phyloP scores from a whole-genome alignment of 2,113 vertebrate genomes.

The Lophius piscatorius region DNA sequence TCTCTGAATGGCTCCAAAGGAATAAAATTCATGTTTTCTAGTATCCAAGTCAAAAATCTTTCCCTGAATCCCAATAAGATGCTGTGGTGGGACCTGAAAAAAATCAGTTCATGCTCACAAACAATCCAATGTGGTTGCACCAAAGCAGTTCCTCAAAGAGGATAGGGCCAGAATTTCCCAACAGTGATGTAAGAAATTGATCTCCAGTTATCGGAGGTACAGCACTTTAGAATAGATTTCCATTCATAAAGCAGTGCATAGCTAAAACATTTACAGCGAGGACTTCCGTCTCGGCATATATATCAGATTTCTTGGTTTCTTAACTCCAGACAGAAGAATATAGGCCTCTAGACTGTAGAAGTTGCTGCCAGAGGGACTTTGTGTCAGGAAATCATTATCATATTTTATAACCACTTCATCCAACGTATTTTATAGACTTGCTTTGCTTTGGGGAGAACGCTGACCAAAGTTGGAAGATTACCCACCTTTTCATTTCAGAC shows the following conservation, averaged over 20 bases:
- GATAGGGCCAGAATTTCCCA: too few relatives aligned
- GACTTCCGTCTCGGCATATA: not conserved
- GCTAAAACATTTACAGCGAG: not conserved
- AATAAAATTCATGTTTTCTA: too few relatives aligned
- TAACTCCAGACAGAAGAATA: not conserved
- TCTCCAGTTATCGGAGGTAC: not conserved
- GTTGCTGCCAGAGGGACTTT: not conserved
- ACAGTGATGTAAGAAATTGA: too few relatives aligned
- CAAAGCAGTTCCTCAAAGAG: too few relatives aligned
- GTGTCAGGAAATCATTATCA: conserved; percentile 8
- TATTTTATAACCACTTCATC: conserved; percentile 19
- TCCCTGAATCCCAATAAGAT: too few relatives aligned
- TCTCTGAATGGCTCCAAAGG: too few relatives aligned
- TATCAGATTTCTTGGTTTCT: not conserved
- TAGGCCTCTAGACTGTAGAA: not conserved
- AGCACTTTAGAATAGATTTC: not conserved
- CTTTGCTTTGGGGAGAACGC: not conserved
- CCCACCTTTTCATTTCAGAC: conserved; percentile 31
- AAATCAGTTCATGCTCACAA: too few relatives aligned
- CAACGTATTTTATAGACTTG: conserved; percentile 14
- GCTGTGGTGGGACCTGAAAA: too few relatives aligned
- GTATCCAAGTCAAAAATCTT: too few relatives aligned
- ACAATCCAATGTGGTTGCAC: too few relatives aligned
- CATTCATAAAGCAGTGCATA: not conserved
- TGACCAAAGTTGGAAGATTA: conserved; percentile 18